These are phyloP conservation scores for Chrysaora quinquecirrha DNA, from an alignment of 30 jellyfish, hydroid and myxozoan genomes.

Conservation along the genomic window DNA sequence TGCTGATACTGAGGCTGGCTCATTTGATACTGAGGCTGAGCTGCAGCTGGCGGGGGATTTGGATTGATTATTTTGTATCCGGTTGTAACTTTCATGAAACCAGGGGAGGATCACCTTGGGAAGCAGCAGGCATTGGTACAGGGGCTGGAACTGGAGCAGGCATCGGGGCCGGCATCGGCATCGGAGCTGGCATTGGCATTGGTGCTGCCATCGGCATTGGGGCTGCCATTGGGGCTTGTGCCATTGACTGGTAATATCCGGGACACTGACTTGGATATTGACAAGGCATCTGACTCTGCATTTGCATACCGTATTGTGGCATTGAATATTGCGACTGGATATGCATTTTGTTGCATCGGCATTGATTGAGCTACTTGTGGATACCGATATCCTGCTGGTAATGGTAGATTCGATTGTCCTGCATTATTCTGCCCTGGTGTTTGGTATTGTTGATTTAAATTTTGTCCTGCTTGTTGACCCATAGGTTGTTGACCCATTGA, in stretches of 20 bases:
- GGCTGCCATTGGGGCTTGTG: slow-evolving; percentile 31
- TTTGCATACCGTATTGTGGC: slow-evolving; percentile 55
- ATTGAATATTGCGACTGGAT: slow-evolving; percentile 49
- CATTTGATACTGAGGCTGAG: slow-evolving; percentile 31
- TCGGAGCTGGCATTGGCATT: slow-evolving; percentile 4
- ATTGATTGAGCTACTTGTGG: slow-evolving; percentile 40
- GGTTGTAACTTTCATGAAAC: slow-evolving; percentile 49
- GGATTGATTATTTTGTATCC: slow-evolving; percentile 38
- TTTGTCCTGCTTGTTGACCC: slow-evolving; percentile 29
- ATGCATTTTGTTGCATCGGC: slow-evolving; percentile 46
- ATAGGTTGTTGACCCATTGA: slow-evolving; percentile 7
- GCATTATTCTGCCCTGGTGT: neutral
- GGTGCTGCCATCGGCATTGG: slow-evolving; percentile 46
- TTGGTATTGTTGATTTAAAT: slow-evolving; percentile 25
- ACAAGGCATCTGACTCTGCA: slow-evolving; percentile 68
- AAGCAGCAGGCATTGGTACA: slow-evolving; percentile 15
- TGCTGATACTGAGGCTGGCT: slow-evolving; percentile 37
- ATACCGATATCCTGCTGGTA: slow-evolving; percentile 58
- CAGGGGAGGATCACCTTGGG: slow-evolving; percentile 53
- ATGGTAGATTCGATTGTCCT: neutral
- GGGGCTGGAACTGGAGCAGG: slow-evolving; percentile 44
- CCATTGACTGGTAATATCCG: slow-evolving; percentile 28
- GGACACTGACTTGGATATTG: slow-evolving; percentile 69
- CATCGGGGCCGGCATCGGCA: slow-evolving; percentile 20
- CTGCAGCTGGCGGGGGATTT: slow-evolving; percentile 3